Conservation (phyloP, 2,113 vertebrate species). For the Symphodus melops region DNA sequence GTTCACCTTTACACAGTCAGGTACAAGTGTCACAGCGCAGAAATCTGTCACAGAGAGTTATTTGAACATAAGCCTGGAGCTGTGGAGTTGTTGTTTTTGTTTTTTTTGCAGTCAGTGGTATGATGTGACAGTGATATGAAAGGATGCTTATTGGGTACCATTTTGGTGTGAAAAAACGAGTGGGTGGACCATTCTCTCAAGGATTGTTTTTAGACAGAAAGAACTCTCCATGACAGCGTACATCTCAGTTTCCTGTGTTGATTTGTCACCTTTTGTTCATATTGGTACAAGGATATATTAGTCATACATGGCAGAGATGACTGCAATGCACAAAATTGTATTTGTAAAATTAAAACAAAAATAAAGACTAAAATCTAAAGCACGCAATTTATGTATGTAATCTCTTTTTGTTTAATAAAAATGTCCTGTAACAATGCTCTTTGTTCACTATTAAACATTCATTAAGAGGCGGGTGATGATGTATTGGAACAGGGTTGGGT, state of each 20-base stretch:
- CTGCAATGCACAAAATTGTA: background rate
- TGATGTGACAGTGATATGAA: constrained; percentile 32
- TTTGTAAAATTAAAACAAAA: constrained; percentile 9
- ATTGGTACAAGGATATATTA: constrained; percentile 4
- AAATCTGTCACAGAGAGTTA: constrained; percentile 11
- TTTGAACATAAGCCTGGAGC: constrained; percentile 12
- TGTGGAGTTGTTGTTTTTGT: constrained; percentile 8
- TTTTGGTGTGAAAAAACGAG: constrained; percentile 39
- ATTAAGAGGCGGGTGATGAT: constrained; percentile 27
- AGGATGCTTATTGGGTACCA: constrained; percentile 26
- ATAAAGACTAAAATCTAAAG: background rate
- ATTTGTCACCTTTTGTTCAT: constrained; percentile 31
- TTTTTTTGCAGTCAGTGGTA: too few relatives aligned
- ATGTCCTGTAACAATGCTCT: background rate
- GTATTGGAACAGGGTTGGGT: constrained; percentile 41
- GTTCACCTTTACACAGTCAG: constrained; percentile 20
- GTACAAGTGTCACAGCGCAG: background rate
- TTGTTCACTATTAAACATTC: constrained; percentile 61
- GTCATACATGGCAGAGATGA: background rate
- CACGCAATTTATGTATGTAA: background rate
- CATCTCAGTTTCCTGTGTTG: constrained; percentile 20
- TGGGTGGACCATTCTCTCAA: constrained; percentile 25
- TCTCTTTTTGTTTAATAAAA: constrained; percentile 34
- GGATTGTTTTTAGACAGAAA: constrained; percentile 14
- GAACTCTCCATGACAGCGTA: background rate